phyloP scores from a whole-genome alignment of 2,797 vertebrate species.

The Sebastes minor region DNA sequence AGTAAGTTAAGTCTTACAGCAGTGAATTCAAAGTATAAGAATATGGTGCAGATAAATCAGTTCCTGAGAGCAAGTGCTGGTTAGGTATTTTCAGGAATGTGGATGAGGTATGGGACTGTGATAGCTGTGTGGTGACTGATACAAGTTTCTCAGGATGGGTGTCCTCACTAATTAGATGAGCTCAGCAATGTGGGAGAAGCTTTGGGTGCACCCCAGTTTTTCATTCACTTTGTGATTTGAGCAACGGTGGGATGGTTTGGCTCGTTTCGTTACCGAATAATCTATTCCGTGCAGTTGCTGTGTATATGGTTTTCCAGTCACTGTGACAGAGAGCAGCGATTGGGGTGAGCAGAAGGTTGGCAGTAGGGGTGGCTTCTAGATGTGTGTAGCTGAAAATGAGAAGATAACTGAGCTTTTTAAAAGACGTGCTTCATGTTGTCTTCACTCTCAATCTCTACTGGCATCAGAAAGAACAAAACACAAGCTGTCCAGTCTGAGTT shows the following conservation, averaged over 20 bases:
- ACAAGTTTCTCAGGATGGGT: not conserved
- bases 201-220: not conserved
- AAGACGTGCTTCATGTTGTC: too few relatives aligned
- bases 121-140: not conserved
- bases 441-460: not conserved
- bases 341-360: not conserved
- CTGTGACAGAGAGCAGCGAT: not conserved
- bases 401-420: too few relatives aligned
- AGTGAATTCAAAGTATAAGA: not conserved
- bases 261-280: too few relatives aligned
- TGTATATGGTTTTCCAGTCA: not conserved
- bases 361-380: not conserved
- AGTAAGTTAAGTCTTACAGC: not conserved
- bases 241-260: too few relatives aligned
- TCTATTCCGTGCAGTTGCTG: too few relatives aligned
- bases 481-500: not conserved
- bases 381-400: not conserved
- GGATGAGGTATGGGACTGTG: not conserved
- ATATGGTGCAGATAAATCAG: too few relatives aligned
- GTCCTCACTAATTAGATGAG: not conserved
- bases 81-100: not conserved
- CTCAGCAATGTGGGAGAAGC: not conserved
- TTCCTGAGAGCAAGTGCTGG: not conserved
- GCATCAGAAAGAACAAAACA: not conserved
- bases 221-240: too few relatives aligned